Evolutionary conservation across 2,113 vertebrate genomes (phyloP).

Genomic region (Pyrgilauda ruficollis): DNA sequence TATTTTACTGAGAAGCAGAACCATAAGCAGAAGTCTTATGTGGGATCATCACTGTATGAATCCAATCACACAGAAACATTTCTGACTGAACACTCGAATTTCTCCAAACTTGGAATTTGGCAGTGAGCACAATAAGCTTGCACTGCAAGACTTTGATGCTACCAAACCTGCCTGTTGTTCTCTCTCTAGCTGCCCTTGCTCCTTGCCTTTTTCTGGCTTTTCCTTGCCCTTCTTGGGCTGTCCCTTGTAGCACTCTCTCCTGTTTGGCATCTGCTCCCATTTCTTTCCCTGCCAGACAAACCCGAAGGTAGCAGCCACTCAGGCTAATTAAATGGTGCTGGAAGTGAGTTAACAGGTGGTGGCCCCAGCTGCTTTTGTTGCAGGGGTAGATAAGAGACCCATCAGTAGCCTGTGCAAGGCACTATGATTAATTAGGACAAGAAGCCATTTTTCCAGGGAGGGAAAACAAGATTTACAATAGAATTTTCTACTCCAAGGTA

Average conservation of each 20-base stretch:
- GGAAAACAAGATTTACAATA: background rate
- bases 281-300: constrained; percentile 26
- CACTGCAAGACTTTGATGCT: background rate
- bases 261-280: constrained; percentile 24
- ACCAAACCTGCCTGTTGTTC: background rate
- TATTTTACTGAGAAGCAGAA: background rate
- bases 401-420: background rate
- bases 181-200: background rate
- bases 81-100: background rate
- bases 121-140: background rate
- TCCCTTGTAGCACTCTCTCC: background rate
- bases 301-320: constrained; percentile 27
- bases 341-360: constrained; percentile 81
- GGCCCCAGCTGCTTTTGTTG: constrained; percentile 73
- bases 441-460: constrained; percentile 62
- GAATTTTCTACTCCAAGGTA: background rate
- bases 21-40: background rate
- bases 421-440: constrained; percentile 71
- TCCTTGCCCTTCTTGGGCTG: background rate
- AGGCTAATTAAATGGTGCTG: constrained; percentile 74
- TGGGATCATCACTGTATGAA: background rate
- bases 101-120: background rate
- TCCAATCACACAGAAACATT: background rate
- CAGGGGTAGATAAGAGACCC: constrained; percentile 42
- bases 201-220: background rate